Conservation (phyloP, 2,113 vertebrate genomes). For the Candoia aspera region DNA sequence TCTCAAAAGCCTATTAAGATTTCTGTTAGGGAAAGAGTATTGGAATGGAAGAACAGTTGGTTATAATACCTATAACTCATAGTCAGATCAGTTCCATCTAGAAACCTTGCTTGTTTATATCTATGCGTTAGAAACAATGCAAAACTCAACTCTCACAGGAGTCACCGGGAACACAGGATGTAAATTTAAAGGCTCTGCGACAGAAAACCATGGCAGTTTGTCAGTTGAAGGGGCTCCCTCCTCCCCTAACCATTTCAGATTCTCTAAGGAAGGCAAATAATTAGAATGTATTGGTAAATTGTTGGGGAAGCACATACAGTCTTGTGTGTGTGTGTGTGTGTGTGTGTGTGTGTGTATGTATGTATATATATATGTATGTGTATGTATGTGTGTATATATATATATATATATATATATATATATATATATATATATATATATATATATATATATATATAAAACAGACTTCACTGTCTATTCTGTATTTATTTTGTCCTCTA, state of each 20-base stretch:
- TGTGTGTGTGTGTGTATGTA: too few species aligned
- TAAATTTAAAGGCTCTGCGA: slow-evolving; percentile 38
- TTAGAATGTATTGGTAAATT: not conserved
- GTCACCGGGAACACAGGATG: slow-evolving; percentile 31
- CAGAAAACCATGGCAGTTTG: slow-evolving; percentile 43
- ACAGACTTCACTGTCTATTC: slow-evolving; percentile 5
- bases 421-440: too few species aligned
- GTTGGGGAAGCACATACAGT: slow-evolving; percentile 1
- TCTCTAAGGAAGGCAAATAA: slow-evolving; percentile 33
- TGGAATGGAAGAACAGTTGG: slow-evolving; percentile 71
- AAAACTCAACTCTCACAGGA: not conserved
- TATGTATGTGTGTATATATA: too few species aligned
- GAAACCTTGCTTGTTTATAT: slow-evolving; percentile 58
- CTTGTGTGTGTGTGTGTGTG: too few species aligned
- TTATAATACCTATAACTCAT: slow-evolving; percentile 75
- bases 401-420: too few species aligned
- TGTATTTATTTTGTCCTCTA: slow-evolving; percentile 38
- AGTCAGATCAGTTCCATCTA: slow-evolving; percentile 60
- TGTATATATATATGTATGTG: too few species aligned
- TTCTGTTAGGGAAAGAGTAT: slow-evolving; percentile 71
- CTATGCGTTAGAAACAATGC: slow-evolving; percentile 57
- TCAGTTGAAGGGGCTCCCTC: not conserved
- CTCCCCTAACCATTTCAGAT: not conserved
- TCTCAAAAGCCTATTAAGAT: slow-evolving; percentile 80
- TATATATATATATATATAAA: not conserved